phyloP scores from a whole-genome alignment of 2,113 vertebrate species.

The Micronycteris hirsuta region DNA sequence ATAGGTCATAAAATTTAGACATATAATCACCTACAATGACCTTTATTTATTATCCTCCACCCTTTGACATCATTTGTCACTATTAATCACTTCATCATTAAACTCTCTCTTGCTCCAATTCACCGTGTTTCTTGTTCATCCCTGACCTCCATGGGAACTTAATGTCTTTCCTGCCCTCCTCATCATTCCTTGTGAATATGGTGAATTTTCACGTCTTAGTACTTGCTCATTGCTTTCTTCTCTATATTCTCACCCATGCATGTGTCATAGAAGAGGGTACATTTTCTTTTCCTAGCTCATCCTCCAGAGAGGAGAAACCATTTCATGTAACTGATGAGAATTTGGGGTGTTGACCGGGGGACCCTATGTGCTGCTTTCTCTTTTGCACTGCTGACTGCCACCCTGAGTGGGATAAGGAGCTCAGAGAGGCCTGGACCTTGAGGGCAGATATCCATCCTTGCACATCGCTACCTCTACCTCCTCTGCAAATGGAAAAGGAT shows the following conservation, averaged over 20 bases:
- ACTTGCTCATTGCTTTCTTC: background rate
- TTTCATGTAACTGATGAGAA: background rate
- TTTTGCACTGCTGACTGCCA: background rate
- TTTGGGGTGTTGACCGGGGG: background rate
- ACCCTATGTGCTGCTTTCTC: background rate
- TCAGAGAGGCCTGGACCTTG: background rate
- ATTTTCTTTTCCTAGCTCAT: background rate
- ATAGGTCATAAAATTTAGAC: background rate
- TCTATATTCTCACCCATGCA: background rate
- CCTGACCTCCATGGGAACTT: background rate
- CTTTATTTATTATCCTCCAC: background rate
- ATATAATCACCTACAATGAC: background rate
- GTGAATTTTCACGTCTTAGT: background rate
- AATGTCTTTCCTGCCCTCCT: background rate
- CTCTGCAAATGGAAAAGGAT: background rate
- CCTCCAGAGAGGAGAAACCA: background rate
- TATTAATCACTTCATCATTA: background rate
- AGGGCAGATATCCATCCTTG: background rate
- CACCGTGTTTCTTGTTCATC: background rate
- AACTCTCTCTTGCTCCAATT: background rate
- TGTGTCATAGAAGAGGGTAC: fast-evolving
- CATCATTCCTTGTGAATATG: background rate
- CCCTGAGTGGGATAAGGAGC: background rate
- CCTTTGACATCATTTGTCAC: background rate
- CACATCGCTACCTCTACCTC: background rate